phyloP scores from a whole-genome alignment of 2,113 vertebrate genomes.

The Plotosus lineatus region DNA sequence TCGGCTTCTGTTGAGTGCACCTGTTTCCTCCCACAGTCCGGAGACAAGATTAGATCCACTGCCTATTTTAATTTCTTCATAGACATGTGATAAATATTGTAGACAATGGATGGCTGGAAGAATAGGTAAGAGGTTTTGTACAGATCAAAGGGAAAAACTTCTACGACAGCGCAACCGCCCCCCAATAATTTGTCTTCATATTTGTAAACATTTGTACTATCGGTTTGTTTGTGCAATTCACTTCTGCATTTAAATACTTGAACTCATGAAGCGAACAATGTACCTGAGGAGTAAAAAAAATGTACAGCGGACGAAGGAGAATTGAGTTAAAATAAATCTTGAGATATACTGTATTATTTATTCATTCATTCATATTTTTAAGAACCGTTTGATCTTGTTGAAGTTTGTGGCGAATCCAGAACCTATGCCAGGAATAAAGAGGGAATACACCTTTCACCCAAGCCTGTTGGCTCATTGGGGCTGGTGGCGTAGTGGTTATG shows the following conservation, averaged over 20 bases:
- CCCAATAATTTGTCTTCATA: background rate
- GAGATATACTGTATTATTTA: background rate
- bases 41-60: too few relatives aligned
- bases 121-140: background rate
- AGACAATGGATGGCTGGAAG: too few relatives aligned
- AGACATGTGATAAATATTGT: too few relatives aligned
- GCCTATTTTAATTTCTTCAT: too few relatives aligned
- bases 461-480: too few relatives aligned
- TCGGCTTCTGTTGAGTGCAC: too few relatives aligned
- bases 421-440: background rate
- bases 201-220: background rate
- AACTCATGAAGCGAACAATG: background rate
- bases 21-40: too few relatives aligned
- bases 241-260: background rate
- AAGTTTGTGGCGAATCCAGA: background rate
- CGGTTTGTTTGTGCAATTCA: background rate
- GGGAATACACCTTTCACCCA: background rate
- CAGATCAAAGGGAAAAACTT: background rate
- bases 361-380: slow-evolving; percentile 1
- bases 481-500: too few relatives aligned
- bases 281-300: background rate
- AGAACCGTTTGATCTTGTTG: background rate
- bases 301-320: background rate
- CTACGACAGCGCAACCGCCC: background rate
- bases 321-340: background rate